A percentile compares a stretch with the other conserved stretches of the same genome.
Conservation (phyloP, 2,888 invertebrate species). For the Agriotes lineatus region DNA sequence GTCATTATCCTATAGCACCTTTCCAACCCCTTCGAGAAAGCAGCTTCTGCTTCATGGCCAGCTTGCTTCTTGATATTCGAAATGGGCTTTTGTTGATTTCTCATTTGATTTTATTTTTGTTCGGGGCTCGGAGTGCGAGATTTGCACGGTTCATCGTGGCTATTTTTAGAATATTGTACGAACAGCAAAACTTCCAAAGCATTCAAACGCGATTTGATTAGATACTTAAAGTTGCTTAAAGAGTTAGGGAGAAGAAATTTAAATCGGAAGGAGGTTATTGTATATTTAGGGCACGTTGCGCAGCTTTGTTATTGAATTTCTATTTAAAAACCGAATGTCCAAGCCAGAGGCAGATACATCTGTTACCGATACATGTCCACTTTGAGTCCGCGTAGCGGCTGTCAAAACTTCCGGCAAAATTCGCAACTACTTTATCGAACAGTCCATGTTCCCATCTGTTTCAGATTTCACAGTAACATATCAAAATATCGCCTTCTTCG, state of each 20-base stretch:
- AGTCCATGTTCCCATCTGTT: constrained; percentile 56
- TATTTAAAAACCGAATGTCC: constrained; percentile 10
- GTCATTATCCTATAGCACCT: constrained; percentile 43
- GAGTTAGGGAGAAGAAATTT: not conserved
- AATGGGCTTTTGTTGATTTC: constrained; percentile 1
- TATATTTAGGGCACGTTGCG: not conserved
- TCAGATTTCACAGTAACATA: constrained; percentile 49
- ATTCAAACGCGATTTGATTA: constrained; percentile 3
- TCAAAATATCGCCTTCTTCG: constrained; percentile 39
- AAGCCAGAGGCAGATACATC: constrained; percentile 42
- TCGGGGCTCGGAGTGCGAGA: not conserved
- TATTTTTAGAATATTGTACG: constrained; percentile 7
- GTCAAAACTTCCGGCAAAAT: constrained; percentile 48
- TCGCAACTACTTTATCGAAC: constrained; percentile 52
- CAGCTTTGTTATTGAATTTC: constrained; percentile 5
- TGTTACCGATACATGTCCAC: constrained; percentile 57
- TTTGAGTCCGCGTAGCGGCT: constrained; percentile 44
- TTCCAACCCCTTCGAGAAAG: constrained; percentile 11
- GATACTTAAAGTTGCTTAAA: not conserved
- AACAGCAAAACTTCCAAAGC: not conserved
- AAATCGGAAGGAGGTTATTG: not conserved
- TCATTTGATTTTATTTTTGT: constrained; percentile 23
- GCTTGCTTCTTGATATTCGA: not conserved
- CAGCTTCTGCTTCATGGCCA: constrained; percentile 5
- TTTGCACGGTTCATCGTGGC: not conserved